Evolutionary conservation across 2,113 vertebrate species (phyloP), one percentile per base, ranked within the genome.

Genomic region (Chloroceryle aenea): DNA sequence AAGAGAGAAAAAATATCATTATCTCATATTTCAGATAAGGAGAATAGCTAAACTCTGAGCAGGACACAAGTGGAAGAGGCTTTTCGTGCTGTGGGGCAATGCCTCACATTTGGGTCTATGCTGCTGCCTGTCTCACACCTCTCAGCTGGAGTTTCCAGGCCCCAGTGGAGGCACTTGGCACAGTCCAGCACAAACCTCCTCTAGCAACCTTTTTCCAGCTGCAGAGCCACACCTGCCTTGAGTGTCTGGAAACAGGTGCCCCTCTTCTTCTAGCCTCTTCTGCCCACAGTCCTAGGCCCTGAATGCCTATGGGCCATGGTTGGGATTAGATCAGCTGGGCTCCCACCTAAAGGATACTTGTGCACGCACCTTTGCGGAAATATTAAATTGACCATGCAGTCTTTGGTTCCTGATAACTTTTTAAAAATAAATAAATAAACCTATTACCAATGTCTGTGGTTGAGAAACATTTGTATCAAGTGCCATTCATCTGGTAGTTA

Each of bases 401-500:
- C 20, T 86, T n/a, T 38, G 52, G 15, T 79, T 7, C 14, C 34
- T 58, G 20, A 66, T 61, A 86, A 87, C 40, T 43, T n/a, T n/a
- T n/a, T 30, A 2, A 23, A 63, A 40, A 64, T 3, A 8, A 36
- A 36, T 14, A 30, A 42, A 17, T n/a, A 56, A 48, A 47, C 14
- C 20, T 74, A 68, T 93, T 94, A 83, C 80, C 78, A 62, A 48
- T 68, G 4, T 89, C 79, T 95, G 69, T 53, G 58, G 81, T 79
- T 85, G 61, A 90, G 56, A 96, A 96, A 63, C 30, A 14, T 71
- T 96, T 79, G n/a, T 85, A 48, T 40, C 40, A 75, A 94, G 64
- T 91, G 63, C 34, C 36, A 40, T 81, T 95, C 79, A 62, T n/a
- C 77, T 79, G 63, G 93, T 85, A 93, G 94, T 90, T 95, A 94